Evolutionary conservation across 2,113 vertebrate genomes (phyloP).

Genomic region (Odontesthes bonariensis): DNA sequence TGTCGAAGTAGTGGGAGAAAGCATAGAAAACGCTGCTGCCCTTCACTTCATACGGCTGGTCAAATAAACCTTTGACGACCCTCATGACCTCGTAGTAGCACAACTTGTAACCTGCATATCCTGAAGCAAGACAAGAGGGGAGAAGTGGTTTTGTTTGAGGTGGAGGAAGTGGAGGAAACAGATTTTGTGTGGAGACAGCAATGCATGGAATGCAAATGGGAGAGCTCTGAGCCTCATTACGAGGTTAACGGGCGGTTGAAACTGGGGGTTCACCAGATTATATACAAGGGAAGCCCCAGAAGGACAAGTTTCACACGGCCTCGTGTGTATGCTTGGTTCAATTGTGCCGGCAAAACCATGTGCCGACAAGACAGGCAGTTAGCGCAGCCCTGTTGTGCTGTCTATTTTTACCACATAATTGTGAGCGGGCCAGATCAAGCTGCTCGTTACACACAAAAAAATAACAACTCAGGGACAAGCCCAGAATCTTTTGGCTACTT

Average conservation of each 20-base stretch:
- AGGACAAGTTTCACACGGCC: constrained; percentile 63
- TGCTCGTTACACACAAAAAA: constrained; percentile 75
- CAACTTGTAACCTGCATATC: constrained; percentile 90
- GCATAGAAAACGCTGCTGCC: constrained; percentile 92
- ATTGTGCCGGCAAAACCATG: constrained; percentile 68
- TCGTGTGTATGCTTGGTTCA: constrained; percentile 50
- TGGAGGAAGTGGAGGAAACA: constrained; percentile 18
- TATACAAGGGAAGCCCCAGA: constrained; percentile 71
- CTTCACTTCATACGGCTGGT: constrained; percentile 92
- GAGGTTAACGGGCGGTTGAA: constrained; percentile 53
- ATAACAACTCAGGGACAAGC: constrained; percentile 78
- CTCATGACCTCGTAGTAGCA: constrained; percentile 93
- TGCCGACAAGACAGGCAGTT: constrained; percentile 74
- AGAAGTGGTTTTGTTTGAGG: constrained; percentile 5
- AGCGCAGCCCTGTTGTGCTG: constrained; percentile 62
- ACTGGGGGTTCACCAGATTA: constrained; percentile 47
- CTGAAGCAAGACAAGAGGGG: constrained; percentile 70
- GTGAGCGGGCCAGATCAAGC: constrained; percentile 78
- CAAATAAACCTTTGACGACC: constrained; percentile 91
- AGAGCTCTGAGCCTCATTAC: constrained; percentile 30
- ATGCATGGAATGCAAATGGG: constrained; percentile 37
- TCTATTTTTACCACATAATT: constrained; percentile 84
- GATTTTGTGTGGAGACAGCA: constrained; percentile 21
- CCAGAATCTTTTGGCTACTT: constrained; percentile 79
- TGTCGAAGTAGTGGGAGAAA: constrained; percentile 97